phyloP scores from a whole-genome alignment of 2,797 vertebrate species.

The Macropodus opercularis region DNA sequence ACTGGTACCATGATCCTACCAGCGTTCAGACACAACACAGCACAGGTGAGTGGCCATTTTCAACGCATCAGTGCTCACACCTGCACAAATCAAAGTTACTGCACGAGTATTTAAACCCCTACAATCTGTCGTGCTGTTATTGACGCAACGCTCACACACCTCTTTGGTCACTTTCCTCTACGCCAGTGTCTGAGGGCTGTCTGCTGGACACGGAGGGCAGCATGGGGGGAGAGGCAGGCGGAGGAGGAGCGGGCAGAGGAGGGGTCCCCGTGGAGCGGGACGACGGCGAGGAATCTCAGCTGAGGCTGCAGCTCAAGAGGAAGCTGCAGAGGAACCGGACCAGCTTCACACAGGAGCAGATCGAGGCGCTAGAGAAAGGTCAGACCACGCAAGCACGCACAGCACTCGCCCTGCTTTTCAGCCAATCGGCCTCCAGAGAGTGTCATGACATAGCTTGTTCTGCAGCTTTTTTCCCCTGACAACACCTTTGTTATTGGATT shows the following conservation, averaged over 20 bases:
- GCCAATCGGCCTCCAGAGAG: constrained; percentile 51
- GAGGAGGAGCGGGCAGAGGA: constrained; percentile 66
- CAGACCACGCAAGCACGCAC: constrained; percentile 57
- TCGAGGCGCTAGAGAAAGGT: constrained; percentile 91
- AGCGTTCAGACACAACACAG: constrained; percentile 79
- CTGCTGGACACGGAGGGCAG: constrained; percentile 78
- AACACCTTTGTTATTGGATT: constrained; percentile 49
- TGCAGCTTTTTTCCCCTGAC: constrained; percentile 34
- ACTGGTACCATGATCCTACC: constrained; percentile 87
- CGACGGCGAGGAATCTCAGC: constrained; percentile 82
- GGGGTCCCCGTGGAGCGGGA: constrained; percentile 77
- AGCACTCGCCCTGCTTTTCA: constrained; percentile 30
- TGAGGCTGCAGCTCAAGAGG: constrained; percentile 89
- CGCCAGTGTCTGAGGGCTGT: constrained; percentile 81
- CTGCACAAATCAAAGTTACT: constrained; percentile 5
- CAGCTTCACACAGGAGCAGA: constrained; percentile 90
- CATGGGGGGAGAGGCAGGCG: constrained; percentile 72
- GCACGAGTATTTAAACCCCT: background rate
- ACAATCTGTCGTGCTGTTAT: background rate
- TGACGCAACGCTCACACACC: constrained; percentile 23
- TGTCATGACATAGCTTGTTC: constrained; percentile 55
- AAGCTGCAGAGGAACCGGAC: constrained; percentile 90
- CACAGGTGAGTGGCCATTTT: constrained; percentile 70
- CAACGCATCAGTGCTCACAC: background rate
- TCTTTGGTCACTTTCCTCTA: constrained; percentile 49